phyloP scores from a whole-genome alignment of 2,113 vertebrate genomes.

The Hippocampus mohnikei region DNA sequence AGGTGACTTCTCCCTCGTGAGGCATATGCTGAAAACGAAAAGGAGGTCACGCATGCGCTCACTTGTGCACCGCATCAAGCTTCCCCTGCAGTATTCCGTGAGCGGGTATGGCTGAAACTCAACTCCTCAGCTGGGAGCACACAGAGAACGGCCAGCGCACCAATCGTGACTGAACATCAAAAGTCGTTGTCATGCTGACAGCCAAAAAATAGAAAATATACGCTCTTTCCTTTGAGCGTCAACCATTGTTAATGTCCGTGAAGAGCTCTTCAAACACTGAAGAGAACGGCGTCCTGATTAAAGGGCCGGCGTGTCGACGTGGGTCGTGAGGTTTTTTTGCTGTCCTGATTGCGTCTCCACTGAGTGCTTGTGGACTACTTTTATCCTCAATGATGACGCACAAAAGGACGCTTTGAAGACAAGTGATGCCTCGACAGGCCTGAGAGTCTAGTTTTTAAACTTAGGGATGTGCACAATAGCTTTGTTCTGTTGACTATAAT shows the following conservation, averaged over 20 bases:
- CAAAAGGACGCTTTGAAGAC: conserved; percentile 13
- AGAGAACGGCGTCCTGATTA: neutral
- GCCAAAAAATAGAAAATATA: neutral
- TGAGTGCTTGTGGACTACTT: conserved; percentile 40
- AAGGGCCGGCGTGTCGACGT: neutral
- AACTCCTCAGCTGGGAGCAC: conserved; percentile 16
- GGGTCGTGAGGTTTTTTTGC: neutral
- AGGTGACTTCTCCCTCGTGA: neutral
- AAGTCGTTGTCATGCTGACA: neutral
- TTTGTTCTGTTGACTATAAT: conserved; percentile 2
- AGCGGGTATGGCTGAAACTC: conserved; percentile 16
- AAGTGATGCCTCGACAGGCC: neutral
- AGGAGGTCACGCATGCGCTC: neutral
- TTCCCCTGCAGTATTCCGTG: conserved; percentile 25
- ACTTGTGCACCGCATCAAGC: neutral
- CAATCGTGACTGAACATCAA: neutral
- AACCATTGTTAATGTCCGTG: neutral
- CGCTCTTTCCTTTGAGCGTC: neutral
- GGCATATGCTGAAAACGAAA: neutral
- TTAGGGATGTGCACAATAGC: neutral
- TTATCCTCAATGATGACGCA: conserved; percentile 11
- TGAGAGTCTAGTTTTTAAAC: neutral
- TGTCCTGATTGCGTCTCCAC: conserved; percentile 44
- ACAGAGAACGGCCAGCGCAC: neutral
- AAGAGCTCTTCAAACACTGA: neutral